These are phyloP conservation scores for Ceyx erithaca DNA, from an alignment of 2,797 vertebrate species.

Conservation along the genomic window DNA sequence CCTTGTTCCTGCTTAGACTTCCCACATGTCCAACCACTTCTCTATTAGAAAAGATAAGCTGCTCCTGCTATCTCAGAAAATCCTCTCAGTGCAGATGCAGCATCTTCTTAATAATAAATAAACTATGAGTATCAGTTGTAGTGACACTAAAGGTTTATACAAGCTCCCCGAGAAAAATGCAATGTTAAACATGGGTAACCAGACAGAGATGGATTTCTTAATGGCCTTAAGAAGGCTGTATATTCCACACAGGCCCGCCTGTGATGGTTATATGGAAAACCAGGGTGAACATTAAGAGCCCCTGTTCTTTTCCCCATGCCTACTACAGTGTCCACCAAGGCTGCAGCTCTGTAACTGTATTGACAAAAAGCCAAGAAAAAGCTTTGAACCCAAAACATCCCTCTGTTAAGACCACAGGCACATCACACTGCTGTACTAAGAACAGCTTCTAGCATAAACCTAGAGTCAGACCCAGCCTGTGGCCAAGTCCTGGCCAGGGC, in stretches of 20 bases:
- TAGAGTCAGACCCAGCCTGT: not conserved
- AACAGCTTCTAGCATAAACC: not conserved
- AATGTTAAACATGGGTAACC: not conserved
- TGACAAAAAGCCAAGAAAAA: not conserved
- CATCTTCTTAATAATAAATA: not conserved
- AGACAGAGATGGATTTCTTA: not conserved
- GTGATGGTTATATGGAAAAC: not conserved
- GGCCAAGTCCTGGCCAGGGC: not conserved
- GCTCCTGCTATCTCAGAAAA: not conserved
- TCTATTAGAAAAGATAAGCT: not conserved
- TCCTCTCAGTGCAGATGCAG: not conserved
- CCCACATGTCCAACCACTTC: not conserved
- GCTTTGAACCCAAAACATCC: not conserved
- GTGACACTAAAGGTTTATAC: not conserved
- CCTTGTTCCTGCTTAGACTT: not conserved
- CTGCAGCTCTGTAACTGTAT: not conserved
- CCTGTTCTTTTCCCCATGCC: not conserved
- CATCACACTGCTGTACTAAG: not conserved
- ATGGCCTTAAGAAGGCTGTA: not conserved
- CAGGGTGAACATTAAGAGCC: accelerated
- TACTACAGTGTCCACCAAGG: accelerated
- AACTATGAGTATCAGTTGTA: not conserved
- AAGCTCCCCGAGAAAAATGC: not conserved
- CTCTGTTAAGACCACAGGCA: not conserved
- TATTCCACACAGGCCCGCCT: accelerated